Base-by-base conservation (phyloP, 2,113 vertebrate genomes). In the Gambusia affinis region DNA sequence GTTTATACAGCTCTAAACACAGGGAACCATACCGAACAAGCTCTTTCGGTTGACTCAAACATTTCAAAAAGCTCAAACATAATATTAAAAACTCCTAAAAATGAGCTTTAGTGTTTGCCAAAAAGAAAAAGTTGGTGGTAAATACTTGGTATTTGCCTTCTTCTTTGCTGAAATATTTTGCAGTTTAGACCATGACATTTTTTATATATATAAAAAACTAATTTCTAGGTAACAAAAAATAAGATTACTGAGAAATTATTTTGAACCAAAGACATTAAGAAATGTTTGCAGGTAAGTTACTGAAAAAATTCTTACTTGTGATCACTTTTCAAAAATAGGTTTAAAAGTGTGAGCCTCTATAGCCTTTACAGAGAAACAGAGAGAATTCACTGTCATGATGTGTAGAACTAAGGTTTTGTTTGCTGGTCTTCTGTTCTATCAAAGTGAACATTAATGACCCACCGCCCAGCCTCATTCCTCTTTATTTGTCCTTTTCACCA, bases 381-480 rank as follows among this genome's bases (percentile, higher is more conserved):
- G 63, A 75, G 24, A 64, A 60, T 79, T 29, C 19, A 72, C 47
- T 4, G 64, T 14, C 65, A 62, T 77, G 62, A 68, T 54, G 24
- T 71, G 39, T 68, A 47, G 14, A 42, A 15, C 44, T 47, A 70
- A 37, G 61, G 27, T 3, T 70, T 61, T 75, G 81, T 64, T 63
- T 69, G 75, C 37, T 11, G 54, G 64, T 80, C 78, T 76, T 75
- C 69, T 47, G 27, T 67, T 85, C 82, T 78, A 88, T 89, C 86
- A 87, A 77, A 91, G 79, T 71, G 62, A 61, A 57, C 31, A 73
- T 61, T 88, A 89, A 89, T 87, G 82, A 88, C 79, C 79, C 75
- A 72, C 76, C 11, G 64, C 79, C 68, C 62, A 70, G 75, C 76
- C 76, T 77, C 82, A 77, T 77, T 65, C 73, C 79, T 88, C 69